Conservation (phyloP, 2,113 vertebrate species). For the Anarhynchus alexandrinus region DNA sequence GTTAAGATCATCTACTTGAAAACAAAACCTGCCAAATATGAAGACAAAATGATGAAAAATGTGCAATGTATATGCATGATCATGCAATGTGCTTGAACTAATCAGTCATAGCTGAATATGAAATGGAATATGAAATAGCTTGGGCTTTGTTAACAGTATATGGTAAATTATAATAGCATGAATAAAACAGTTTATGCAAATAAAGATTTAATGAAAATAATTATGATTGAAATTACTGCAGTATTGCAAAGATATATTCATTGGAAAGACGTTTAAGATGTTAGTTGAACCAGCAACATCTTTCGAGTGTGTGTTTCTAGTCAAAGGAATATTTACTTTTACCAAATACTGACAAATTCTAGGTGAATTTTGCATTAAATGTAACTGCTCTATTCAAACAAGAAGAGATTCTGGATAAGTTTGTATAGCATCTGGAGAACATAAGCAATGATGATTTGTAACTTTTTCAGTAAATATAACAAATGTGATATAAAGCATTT, state of each 20-base stretch:
- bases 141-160: constrained; percentile 35
- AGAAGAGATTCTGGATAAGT: not conserved
- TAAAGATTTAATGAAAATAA: constrained; percentile 48
- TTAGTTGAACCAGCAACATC: not conserved
- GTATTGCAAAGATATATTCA: not conserved
- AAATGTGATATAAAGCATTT: not conserved
- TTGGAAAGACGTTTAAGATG: not conserved
- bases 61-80: constrained; percentile 31
- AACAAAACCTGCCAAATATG: not conserved
- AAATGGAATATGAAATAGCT: constrained; percentile 16
- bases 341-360: not conserved
- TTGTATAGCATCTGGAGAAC: not conserved
- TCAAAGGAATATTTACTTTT: not conserved
- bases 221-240: not conserved
- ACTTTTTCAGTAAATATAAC: not conserved
- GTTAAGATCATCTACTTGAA: not conserved
- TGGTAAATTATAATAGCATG: constrained; percentile 2
- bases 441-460: not conserved
- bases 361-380: not conserved
- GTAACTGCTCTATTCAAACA: not conserved
- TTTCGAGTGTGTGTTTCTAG: not conserved
- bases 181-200: constrained; percentile 43
- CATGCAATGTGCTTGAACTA: constrained; percentile 33
- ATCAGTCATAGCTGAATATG: constrained; percentile 28
- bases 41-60: constrained; percentile 35